Base-by-base conservation (phyloP, 2,888 invertebrate genomes). In the Heterodera filipjevi region DNA sequence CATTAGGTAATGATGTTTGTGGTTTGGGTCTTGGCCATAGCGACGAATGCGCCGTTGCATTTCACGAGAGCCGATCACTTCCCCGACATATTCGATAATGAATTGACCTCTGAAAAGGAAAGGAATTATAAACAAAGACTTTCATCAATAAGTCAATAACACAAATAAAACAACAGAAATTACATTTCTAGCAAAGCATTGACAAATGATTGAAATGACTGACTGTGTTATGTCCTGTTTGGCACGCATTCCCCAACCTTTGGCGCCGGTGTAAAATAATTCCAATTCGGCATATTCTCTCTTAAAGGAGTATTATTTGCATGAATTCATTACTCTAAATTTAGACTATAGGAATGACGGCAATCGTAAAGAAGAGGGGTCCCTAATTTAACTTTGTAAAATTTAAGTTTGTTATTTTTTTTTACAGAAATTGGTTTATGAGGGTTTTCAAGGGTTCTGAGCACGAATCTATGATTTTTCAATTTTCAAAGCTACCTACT, bases 61-160 rank as follows among this genome's bases (percentile, higher is more conserved):
- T 90, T 95, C 94, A n/a, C 93, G 93, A 73, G 93, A 93, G 90
- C 95, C 94, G 14, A 98, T 91, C 0, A 99, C 96, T 91, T 99
- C 99, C 0, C 99, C 99, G 0, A 99, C 94, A 90, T 99, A 99
- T 90, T 99, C 99, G 93, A 98, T 94, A 71, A 99, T 93, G 90
- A 99, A 99, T 87, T 94, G 93, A 14, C 95, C 96, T 79, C 95
- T 95, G 91, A 77, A 90, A 89, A 66, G 10, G 77, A 73, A 39
- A n/a, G n/a, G n/a, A n/a, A n/a, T n/a, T n/a, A n/a, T n/a, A 39
- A 39, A 39, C 39, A 39, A 19, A 5, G 19, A 5, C 33, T n/a
- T n/a, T n/a, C n/a, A n/a, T n/a, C n/a, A n/a, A n/a, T n/a, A n/a
- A n/a, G n/a, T n/a, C n/a, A 22, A 12, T 72, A 76, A 81, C 33